These are phyloP conservation scores for Chaetoderma sp. DNA, from an alignment of 2,888 invertebrate genomes.

Conservation along the genomic window DNA sequence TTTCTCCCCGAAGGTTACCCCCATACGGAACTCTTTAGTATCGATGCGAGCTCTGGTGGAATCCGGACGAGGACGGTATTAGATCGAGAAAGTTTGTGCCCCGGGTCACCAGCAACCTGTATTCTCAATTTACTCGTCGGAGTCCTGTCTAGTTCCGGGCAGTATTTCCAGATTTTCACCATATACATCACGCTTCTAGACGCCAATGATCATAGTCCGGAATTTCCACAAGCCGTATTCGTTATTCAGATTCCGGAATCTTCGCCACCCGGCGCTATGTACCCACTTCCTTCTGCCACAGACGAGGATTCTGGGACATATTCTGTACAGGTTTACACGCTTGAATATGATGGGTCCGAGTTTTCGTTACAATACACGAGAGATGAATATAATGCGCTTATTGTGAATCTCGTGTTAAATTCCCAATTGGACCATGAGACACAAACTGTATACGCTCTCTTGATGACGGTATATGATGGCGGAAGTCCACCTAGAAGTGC, in stretches of 20 bases:
- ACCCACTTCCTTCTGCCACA: constrained; percentile 42
- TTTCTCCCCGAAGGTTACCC: too few relatives aligned
- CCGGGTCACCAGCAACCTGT: constrained; percentile 42
- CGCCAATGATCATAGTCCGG: constrained; percentile 53
- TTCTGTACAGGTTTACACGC: constrained; percentile 41
- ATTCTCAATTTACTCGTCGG: constrained; percentile 46
- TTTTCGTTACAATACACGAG: constrained; percentile 40
- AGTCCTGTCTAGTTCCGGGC: constrained; percentile 40
- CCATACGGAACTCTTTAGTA: too few relatives aligned
- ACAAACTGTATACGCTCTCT: constrained; percentile 43
- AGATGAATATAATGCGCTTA: constrained; percentile 39
- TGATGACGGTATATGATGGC: constrained; percentile 54
- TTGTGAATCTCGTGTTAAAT: constrained; percentile 49
- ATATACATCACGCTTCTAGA: constrained; percentile 48
- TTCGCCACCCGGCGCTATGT: constrained; percentile 30
- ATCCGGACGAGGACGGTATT: too few relatives aligned
- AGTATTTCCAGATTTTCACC: constrained; percentile 44
- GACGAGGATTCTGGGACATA: constrained; percentile 47
- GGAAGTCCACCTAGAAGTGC: constrained; percentile 51
- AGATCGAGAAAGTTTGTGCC: too few relatives aligned
- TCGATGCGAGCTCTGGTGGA: too few relatives aligned
- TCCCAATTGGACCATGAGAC: constrained; percentile 51
- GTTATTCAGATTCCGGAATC: constrained; percentile 44
- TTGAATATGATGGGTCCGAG: constrained; percentile 39
- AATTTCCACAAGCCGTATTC: constrained; percentile 36